Evolutionary conservation across 2,113 vertebrate species (phyloP).

Genomic region (Formicarius rufipectus): DNA sequence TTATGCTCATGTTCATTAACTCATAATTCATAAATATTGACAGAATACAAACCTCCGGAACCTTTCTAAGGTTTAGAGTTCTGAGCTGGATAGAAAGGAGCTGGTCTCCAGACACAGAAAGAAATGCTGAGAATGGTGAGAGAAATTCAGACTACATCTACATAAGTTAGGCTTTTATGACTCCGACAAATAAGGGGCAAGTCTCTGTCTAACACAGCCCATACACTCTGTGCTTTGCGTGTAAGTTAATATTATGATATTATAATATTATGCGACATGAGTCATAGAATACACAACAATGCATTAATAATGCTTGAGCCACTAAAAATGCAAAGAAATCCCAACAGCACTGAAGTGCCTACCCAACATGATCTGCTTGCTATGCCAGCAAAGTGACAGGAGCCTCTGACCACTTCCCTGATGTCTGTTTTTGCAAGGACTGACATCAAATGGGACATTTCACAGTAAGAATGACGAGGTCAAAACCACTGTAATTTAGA

Average conservation of each 20-base stretch:
- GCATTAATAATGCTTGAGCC: neutral
- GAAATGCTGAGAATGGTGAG: neutral
- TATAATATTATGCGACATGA: neutral
- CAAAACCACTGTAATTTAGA: neutral
- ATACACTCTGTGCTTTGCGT: neutral
- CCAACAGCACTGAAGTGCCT: neutral
- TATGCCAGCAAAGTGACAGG: neutral
- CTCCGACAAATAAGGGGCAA: neutral
- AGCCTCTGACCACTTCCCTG: neutral
- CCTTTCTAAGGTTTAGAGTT: neutral
- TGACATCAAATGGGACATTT: neutral
- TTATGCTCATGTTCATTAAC: neutral
- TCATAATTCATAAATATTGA: neutral
- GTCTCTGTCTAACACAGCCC: neutral
- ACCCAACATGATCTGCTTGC: neutral
- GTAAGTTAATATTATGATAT: neutral
- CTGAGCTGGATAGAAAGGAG: neutral
- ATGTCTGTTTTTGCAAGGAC: neutral
- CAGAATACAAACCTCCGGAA: neutral
- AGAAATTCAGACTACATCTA: neutral
- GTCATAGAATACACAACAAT: neutral
- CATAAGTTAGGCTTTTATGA: neutral
- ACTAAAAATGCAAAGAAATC: neutral
- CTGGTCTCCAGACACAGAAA: neutral
- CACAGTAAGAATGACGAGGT: neutral